phyloP scores from a whole-genome alignment of 2,797 vertebrate species.

The Rhinella marina region DNA sequence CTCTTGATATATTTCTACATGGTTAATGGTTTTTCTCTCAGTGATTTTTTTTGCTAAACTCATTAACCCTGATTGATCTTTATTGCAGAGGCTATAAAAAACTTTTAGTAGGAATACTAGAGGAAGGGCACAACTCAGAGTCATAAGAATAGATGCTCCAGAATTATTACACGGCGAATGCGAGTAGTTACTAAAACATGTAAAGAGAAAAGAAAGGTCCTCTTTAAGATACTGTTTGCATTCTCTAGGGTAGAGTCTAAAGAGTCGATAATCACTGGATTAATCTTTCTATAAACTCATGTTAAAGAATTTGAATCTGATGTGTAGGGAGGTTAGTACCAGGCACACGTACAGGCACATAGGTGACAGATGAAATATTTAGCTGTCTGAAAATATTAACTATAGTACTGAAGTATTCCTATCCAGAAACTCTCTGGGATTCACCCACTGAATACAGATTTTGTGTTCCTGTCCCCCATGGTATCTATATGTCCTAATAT shows the following conservation, averaged over 20 bases:
- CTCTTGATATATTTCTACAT: no score
- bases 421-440: neutral
- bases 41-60: no score
- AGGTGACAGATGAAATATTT: conserved; percentile 7
- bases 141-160: no score
- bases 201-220: no score
- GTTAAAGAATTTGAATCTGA: neutral
- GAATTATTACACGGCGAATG: no score
- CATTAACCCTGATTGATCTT: no score
- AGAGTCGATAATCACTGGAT: neutral
- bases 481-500: neutral
- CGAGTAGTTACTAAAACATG: no score
- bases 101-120: no score
- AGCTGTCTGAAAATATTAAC: conserved; percentile 3
- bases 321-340: neutral
- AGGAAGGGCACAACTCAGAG: no score
- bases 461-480: neutral
- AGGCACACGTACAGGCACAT: neutral
- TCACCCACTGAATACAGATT: neutral
- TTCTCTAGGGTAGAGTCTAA: neutral
- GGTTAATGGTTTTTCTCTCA: no score
- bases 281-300: neutral
- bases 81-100: no score
- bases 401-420: neutral
- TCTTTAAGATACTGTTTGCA: neutral